Base-by-base conservation (phyloP, 2,797 vertebrate genomes). In the Cetoscarus ocellatus region DNA sequence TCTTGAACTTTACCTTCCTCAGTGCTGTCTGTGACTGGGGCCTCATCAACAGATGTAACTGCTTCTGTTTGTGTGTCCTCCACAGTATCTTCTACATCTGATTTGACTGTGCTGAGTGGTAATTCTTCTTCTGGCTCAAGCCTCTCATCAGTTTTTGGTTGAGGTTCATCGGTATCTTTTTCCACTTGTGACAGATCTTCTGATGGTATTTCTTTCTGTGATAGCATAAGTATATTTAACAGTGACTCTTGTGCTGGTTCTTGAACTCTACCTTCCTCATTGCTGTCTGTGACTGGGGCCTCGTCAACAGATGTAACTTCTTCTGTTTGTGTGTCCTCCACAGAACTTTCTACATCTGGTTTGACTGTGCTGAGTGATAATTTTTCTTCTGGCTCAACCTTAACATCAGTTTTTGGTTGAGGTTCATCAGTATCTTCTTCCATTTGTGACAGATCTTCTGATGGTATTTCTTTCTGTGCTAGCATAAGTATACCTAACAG, bases 151-250 rank as follows among this genome's bases (percentile, higher is more conserved):
- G 12, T 15, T 61, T 61, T 45, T 19, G 53, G 40, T 58, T 58
- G 38, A 3, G 63, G 38, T 77, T 86, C 51, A 40, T 72, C 68
- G 73, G 65, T 59, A 43, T 43, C 15, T 47, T 51, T 79, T 70
- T 66, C 76, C 49, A 8, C 43, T 13, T 1, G 5, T 53, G 59
- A 7, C 39, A 40, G 10, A n/a, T 64, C 48, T 48, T 55, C 57
- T 53, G 65, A 51, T 1, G 50, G n/a, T 14, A 79, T 40, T 5
- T 75, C 10, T 43, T 43, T 12, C 10, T 10, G 40, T 10, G 45
- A 8, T 14, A 47, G 45, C 38, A 39, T 39, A 7, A 39, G 38
- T 5, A 39, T 1, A 39, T 5, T 10, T 3, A 39, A 3, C 38
- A 39, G 7, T 39, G 38, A 39, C 7, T 7, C 38, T 39, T 39